Evolutionary conservation across 2,888 invertebrate species (phyloP).

Genomic region (Calephelis perditalis): DNA sequence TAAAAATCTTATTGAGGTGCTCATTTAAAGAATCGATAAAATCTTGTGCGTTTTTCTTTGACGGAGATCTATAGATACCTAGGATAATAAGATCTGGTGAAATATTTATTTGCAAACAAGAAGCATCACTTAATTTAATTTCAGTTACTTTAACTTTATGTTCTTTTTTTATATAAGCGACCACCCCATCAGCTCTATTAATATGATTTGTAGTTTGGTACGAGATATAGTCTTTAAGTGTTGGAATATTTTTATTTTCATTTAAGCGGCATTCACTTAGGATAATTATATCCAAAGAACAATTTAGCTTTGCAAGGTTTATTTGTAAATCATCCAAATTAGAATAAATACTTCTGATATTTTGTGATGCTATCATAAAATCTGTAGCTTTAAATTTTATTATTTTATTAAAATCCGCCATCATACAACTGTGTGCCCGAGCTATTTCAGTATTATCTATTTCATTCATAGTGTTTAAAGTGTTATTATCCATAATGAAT

Average conservation of each 20-base stretch:
- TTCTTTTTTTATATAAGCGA: background rate
- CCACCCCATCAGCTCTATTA: background rate
- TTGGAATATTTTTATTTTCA: background rate
- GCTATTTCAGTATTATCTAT: background rate
- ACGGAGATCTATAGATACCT: background rate
- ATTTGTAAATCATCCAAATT: background rate
- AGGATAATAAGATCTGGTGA: background rate
- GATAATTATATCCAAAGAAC: background rate
- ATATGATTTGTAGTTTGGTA: background rate
- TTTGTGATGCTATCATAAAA: background rate
- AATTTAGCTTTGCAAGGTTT: background rate
- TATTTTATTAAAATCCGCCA: background rate
- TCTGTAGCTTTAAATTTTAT: background rate
- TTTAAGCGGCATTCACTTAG: background rate
- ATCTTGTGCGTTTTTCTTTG: background rate
- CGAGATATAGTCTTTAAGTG: background rate
- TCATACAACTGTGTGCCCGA: background rate
- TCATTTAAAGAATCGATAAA: slow-evolving; percentile 5
- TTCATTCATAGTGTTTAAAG: background rate
- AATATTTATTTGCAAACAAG: background rate
- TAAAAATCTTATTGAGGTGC: background rate
- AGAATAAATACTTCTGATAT: background rate
- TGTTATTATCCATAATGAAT: background rate
- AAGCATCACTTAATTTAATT: background rate
- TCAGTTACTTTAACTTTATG: background rate